Evolutionary conservation across 2,113 vertebrate genomes (phyloP).

Genomic region (Ploceus nigricollis): DNA sequence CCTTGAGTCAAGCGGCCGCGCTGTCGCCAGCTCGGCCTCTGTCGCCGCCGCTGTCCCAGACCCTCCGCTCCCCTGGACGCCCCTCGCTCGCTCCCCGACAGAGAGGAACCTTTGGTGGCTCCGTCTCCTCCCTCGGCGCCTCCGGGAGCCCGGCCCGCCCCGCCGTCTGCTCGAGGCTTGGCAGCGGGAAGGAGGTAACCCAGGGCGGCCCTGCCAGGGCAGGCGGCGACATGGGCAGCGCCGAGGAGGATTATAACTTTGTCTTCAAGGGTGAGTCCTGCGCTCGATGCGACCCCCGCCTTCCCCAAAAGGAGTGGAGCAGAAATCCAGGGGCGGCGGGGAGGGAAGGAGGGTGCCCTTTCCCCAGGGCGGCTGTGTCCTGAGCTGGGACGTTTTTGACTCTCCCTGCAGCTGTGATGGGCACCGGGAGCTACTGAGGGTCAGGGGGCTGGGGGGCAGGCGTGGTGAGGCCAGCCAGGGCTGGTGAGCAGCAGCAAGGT

Average conservation of each 20-base stretch:
- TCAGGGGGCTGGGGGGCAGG: background rate
- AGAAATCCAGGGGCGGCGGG: background rate
- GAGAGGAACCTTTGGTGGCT: background rate
- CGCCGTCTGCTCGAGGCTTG: background rate
- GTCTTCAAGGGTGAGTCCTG: conserved; percentile 90
- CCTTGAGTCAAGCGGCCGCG: background rate
- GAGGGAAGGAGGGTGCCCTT: background rate
- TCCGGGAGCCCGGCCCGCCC: background rate
- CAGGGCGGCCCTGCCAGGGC: background rate
- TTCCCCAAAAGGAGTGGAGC: background rate
- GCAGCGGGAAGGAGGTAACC: conserved; percentile 16
- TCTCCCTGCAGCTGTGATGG: rapidly evolving
- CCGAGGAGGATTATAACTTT: conserved; percentile 89
- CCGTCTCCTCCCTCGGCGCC: background rate
- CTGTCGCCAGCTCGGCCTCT: background rate
- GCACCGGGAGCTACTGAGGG: rapidly evolving
- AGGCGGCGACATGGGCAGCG: conserved; percentile 74
- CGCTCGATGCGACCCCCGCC: rapidly evolving
- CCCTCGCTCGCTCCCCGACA: rapidly evolving
- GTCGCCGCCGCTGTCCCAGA: background rate
- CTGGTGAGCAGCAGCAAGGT: rapidly evolving
- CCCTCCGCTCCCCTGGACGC: rapidly evolving
- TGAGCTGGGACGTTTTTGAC: rapidly evolving
- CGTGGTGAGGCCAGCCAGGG: background rate
- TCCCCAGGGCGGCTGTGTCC: background rate